phyloP scores from a whole-genome alignment of 1,140 invertebrate species.

The Temnothorax longispinosus region DNA sequence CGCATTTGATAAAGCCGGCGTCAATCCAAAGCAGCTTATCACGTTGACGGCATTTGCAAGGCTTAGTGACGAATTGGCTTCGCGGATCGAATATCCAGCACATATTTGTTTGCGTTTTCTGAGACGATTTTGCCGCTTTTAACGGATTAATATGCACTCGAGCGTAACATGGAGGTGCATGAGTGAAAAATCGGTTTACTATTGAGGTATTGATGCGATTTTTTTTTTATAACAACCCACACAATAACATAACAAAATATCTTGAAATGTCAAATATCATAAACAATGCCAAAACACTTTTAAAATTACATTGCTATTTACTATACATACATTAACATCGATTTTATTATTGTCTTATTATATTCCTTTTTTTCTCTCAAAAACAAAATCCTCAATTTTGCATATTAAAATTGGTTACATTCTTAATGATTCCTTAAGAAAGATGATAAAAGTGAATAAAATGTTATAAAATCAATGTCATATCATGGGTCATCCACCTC shows the following conservation, averaged over 20 bases:
- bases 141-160: constrained; percentile 67
- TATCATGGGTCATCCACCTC: not conserved
- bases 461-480: not conserved
- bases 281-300: not conserved
- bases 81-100: constrained; percentile 54
- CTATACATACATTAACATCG: not conserved
- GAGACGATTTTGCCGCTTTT: constrained; percentile 55
- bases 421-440: not conserved
- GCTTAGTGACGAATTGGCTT: constrained; percentile 58
- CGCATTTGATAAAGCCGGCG: constrained; percentile 27
- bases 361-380: not conserved
- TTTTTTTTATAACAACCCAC: not conserved
- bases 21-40: constrained; percentile 46
- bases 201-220: not conserved
- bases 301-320: not conserved
- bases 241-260: not conserved
- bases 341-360: not conserved
- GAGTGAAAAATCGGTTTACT: constrained; percentile 69
- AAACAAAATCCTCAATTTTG: not conserved
- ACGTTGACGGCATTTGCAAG: constrained; percentile 36
- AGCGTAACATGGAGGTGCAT: constrained; percentile 36
- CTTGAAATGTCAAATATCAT: not conserved
- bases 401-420: not conserved
- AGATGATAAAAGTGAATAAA: not conserved
- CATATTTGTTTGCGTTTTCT: constrained; percentile 33